These are phyloP conservation scores for Ceriagrion tenellum DNA, from an alignment of 2,888 invertebrate species.

Conservation along the genomic window DNA sequence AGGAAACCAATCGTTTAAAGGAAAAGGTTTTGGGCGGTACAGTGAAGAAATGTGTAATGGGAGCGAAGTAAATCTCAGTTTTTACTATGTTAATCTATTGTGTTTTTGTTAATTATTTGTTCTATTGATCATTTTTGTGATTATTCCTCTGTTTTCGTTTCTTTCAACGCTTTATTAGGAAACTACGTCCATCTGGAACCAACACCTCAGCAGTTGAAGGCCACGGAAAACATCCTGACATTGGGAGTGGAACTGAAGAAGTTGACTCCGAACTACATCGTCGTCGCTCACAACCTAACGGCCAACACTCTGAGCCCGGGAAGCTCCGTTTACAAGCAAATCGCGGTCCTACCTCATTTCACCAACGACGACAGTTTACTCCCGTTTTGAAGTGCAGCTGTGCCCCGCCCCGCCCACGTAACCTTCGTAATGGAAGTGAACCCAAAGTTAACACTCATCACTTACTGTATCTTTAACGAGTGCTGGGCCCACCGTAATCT, in stretches of 20 bases:
- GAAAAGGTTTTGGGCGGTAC: too few relatives aligned
- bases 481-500: too few relatives aligned
- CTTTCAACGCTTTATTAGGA: not conserved
- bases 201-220: constrained; percentile 1
- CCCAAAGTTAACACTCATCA: too few relatives aligned
- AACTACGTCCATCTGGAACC: not conserved
- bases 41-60: too few relatives aligned
- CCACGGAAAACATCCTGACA: not conserved
- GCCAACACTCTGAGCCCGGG: not conserved
- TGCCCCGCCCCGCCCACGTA: too few relatives aligned
- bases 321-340: constrained; percentile 38
- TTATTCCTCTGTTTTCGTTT: not conserved
- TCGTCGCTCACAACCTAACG: constrained; percentile 49
- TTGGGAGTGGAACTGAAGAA: constrained; percentile 41
- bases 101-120: too few relatives aligned
- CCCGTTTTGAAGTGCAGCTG: not conserved
- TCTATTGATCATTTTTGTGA: too few relatives aligned
- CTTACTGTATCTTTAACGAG: too few relatives aligned
- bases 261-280: constrained; percentile 17
- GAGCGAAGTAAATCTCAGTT: too few relatives aligned
- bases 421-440: too few relatives aligned
- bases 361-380: constrained; percentile 16
- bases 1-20: too few relatives aligned
- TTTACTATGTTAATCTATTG: too few relatives aligned
- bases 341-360: constrained; percentile 2